phyloP scores from a whole-genome alignment of 1,140 invertebrate genomes.

The Monomorium pharaonis region DNA sequence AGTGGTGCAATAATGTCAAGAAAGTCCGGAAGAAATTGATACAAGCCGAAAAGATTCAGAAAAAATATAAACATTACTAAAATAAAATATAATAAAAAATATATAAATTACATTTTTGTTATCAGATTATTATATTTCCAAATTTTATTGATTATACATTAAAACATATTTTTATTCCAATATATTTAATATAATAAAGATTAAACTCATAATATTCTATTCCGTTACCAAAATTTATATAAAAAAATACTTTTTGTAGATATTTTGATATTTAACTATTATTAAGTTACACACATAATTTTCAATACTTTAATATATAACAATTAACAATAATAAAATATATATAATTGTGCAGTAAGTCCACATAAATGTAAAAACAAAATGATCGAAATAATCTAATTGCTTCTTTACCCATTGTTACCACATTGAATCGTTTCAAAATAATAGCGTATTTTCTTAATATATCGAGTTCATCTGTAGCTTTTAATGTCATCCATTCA shows the following conservation, averaged over 20 bases:
- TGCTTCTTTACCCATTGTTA: neutral
- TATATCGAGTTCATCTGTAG: constrained; percentile 22
- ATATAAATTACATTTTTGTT: neutral
- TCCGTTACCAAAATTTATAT: neutral
- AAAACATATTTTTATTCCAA: neutral
- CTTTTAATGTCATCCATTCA: constrained; percentile 5
- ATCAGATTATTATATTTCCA: neutral
- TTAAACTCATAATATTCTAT: neutral
- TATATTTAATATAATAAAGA: neutral
- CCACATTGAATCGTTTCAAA: neutral
- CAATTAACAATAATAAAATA: neutral
- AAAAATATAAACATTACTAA: neutral
- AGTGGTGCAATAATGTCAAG: constrained; percentile 1
- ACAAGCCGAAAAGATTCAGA: neutral
- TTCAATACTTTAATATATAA: neutral
- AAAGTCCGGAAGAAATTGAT: constrained; percentile 10
- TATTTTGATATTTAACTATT: neutral
- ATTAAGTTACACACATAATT: neutral
- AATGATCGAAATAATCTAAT: neutral
- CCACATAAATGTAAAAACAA: neutral
- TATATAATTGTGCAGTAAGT: neutral
- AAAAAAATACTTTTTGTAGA: neutral
- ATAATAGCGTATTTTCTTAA: constrained; percentile 20
- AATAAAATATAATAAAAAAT: neutral
- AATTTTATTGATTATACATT: neutral